Evolutionary conservation across 2,113 vertebrate species (phyloP).

Genomic region (Tamias sibiricus): DNA sequence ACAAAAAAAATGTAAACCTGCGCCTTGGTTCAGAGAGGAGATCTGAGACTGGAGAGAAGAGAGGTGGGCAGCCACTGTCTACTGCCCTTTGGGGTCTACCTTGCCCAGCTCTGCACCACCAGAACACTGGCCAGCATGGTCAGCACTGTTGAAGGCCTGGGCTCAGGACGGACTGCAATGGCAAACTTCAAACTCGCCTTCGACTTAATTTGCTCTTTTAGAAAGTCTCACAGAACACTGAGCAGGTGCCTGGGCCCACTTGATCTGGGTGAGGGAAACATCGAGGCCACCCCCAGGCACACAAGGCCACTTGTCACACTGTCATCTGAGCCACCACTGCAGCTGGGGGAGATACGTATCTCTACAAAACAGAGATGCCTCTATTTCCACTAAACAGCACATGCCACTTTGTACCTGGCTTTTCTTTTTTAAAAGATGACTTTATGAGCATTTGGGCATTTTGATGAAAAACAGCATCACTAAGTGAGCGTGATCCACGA

Average conservation of each 20-base stretch:
- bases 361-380: not conserved
- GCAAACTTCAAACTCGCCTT: not conserved
- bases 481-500: too few relatives aligned
- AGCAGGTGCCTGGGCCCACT: too few relatives aligned
- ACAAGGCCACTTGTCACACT: too few relatives aligned
- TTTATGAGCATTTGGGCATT: not conserved
- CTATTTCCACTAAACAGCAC: not conserved
- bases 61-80: too few relatives aligned
- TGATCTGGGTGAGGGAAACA: too few relatives aligned
- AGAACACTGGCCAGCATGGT: too few relatives aligned
- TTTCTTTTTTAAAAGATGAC: not conserved
- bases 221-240: not conserved
- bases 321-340: not conserved
- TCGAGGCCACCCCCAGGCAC: too few relatives aligned
- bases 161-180: not conserved
- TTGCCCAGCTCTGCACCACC: not conserved
- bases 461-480: not conserved
- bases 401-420: accelerated
- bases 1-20: not conserved
- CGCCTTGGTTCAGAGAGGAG: not conserved
- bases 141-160: too few relatives aligned
- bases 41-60: too few relatives aligned
- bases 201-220: not conserved
- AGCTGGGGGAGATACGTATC: accelerated
- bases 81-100: not conserved